These are phyloP conservation scores for Odontothrips loti DNA, from an alignment of 2,888 invertebrate species.

Conservation along the genomic window DNA sequence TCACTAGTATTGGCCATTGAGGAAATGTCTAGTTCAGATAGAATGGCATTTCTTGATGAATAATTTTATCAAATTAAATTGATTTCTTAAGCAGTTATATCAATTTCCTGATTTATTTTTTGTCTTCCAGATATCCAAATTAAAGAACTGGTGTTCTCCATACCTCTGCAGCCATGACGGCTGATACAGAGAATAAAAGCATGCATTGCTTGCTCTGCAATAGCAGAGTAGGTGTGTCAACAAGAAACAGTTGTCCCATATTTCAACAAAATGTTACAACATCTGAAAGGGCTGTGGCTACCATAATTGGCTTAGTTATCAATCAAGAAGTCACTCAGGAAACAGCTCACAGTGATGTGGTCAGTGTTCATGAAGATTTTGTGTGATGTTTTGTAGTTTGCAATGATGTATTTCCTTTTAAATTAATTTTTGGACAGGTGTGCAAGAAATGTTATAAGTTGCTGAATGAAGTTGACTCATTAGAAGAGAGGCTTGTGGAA, in stretches of 20 bases:
- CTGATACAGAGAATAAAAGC: slow-evolving; percentile 15
- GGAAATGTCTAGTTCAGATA: too few species aligned
- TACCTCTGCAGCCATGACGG: not conserved
- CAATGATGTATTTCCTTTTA: not conserved
- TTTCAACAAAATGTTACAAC: slow-evolving; percentile 47
- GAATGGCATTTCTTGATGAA: too few species aligned
- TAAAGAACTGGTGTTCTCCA: not conserved
- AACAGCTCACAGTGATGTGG: slow-evolving; percentile 48
- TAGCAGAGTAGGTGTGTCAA: slow-evolving; percentile 52
- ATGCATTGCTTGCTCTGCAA: slow-evolving; percentile 59
- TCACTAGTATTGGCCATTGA: too few species aligned
- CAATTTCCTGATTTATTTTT: not conserved
- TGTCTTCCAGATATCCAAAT: not conserved
- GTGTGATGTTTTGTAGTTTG: slow-evolving; percentile 41
- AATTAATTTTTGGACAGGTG: slow-evolving; percentile 42
- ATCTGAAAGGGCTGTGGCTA: slow-evolving; percentile 46
- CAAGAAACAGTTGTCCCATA: slow-evolving; percentile 53
- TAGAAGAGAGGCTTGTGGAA: slow-evolving; percentile 48
- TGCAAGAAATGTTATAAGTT: slow-evolving; percentile 66
- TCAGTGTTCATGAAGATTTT: not conserved
- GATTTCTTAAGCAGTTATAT: too few species aligned
- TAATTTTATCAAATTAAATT: too few species aligned
- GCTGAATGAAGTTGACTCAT: slow-evolving; percentile 53
- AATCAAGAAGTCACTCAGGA: slow-evolving; percentile 52
- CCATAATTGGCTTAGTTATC: slow-evolving; percentile 50